Conservation (phyloP, 2,113 vertebrate species). For the Edolisoma coerulescens region DNA sequence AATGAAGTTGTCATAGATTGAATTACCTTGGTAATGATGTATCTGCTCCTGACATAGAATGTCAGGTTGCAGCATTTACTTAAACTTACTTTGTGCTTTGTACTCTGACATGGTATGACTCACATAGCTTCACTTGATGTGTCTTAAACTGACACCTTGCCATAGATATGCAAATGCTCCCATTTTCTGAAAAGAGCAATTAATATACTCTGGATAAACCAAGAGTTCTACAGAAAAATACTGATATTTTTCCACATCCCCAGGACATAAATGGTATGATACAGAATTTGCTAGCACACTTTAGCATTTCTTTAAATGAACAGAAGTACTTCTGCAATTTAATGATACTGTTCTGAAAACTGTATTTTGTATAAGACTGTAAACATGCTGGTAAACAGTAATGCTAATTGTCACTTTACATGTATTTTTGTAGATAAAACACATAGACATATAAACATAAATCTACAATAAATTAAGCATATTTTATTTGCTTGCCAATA, state of each 20-base stretch:
- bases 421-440: neutral
- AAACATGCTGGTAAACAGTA: neutral
- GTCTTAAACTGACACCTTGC: conserved; percentile 20
- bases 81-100: conserved; percentile 3
- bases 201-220: neutral
- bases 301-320: neutral
- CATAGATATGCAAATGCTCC: conserved; percentile 38
- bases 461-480: neutral
- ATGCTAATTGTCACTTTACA: neutral
- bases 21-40: neutral
- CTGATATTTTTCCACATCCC: neutral
- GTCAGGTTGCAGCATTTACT: conserved; percentile 32
- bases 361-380: neutral
- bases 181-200: conserved; percentile 38
- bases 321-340: neutral
- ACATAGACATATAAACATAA: neutral
- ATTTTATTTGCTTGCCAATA: neutral
- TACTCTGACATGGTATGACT: conserved; percentile 24
- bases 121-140: neutral
- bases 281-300: neutral
- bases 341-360: neutral
- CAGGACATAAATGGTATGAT: neutral
- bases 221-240: neutral
- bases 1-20: conserved; percentile 25
- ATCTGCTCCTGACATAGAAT: conserved; percentile 3